These are phyloP conservation scores for Marmota flaviventris DNA, from an alignment of 2,113 vertebrate genomes.

Conservation along the genomic window DNA sequence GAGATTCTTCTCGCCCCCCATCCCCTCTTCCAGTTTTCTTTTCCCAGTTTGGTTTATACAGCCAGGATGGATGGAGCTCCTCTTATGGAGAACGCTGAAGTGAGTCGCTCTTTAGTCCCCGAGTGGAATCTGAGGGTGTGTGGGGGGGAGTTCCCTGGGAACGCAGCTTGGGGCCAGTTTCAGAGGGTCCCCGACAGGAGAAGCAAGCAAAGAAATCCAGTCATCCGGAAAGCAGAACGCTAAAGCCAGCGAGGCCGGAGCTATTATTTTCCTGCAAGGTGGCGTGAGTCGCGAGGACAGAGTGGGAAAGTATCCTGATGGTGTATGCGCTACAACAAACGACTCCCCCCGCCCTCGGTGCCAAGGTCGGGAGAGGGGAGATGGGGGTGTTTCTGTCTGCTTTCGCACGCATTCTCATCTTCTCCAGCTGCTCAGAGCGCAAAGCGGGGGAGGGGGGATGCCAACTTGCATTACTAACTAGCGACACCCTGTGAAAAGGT, in stretches of 20 bases:
- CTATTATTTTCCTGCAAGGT: slow-evolving; percentile 37
- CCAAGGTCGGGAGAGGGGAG: not conserved
- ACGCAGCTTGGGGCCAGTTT: not conserved
- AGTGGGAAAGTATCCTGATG: slow-evolving; percentile 73
- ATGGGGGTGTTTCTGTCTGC: not conserved
- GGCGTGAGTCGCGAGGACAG: slow-evolving; percentile 21
- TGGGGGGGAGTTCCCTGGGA: not conserved
- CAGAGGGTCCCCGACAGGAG: not conserved
- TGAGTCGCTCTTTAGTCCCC: not conserved
- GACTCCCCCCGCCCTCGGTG: not conserved
- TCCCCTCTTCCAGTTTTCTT: not conserved
- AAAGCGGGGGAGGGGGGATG: not conserved
- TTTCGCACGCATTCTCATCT: not conserved
- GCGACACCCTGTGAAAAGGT: not conserved
- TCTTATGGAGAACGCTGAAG: not conserved
- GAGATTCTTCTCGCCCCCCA: not conserved
- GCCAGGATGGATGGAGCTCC: not conserved
- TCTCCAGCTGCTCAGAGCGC: not conserved
- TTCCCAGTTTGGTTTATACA: not conserved
- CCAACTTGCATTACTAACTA: slow-evolving; percentile 36
- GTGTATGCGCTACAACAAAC: slow-evolving; percentile 35
- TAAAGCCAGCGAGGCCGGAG: not conserved
- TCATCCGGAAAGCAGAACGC: slow-evolving; percentile 32
- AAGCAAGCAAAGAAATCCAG: slow-evolving; percentile 25
- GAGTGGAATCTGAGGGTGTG: not conserved